These are phyloP conservation scores for Periphyllus acericola DNA, from an alignment of 2,888 invertebrate genomes.

Conservation along the genomic window DNA sequence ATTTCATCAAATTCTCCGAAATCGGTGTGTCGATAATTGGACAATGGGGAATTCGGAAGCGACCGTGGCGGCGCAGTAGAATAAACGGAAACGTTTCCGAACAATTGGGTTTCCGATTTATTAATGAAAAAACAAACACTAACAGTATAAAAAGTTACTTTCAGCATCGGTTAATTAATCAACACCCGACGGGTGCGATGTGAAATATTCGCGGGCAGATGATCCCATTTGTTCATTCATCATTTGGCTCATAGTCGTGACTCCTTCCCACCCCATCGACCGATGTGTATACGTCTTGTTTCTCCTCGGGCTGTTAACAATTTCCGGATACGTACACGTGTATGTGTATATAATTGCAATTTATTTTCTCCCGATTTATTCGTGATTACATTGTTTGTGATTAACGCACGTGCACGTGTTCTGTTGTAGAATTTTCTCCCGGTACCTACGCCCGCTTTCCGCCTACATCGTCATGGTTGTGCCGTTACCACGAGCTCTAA, in stretches of 20 bases:
- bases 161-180: constrained; percentile 31
- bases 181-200: constrained; percentile 7
- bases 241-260: neutral
- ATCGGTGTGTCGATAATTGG: neutral
- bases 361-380: neutral
- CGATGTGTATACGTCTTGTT: neutral
- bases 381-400: neutral
- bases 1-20: neutral
- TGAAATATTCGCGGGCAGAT: neutral
- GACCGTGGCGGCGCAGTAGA: neutral
- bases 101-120: constrained; percentile 18
- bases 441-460: neutral
- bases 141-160: constrained; percentile 9
- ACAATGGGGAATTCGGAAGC: neutral
- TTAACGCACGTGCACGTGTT: neutral
- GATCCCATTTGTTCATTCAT: neutral
- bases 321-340: neutral
- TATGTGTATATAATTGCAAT: neutral
- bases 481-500: neutral
- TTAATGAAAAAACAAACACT: neutral
- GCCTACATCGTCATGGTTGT: neutral
- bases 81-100: neutral
- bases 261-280: neutral
- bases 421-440: neutral
- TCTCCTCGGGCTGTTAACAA: neutral